Conservation (phyloP, 2,888 invertebrate species). For the Agrotis puta region DNA sequence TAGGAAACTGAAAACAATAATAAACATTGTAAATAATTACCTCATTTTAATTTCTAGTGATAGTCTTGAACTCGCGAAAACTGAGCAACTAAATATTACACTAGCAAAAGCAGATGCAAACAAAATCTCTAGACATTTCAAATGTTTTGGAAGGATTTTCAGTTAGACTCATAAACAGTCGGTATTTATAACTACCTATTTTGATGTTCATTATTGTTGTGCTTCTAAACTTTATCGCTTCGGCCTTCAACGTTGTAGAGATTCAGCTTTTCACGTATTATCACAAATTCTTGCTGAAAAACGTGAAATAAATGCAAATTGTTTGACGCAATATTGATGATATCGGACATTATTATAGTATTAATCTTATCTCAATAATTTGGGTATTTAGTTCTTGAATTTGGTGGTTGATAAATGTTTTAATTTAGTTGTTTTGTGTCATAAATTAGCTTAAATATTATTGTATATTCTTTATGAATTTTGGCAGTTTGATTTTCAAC, state of each 20-base stretch:
- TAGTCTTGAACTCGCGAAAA: neutral
- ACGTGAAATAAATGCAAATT: slow-evolving; percentile 14
- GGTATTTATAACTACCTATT: slow-evolving; percentile 71
- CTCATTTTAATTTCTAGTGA: too few relatives aligned
- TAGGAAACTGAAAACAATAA: too few relatives aligned
- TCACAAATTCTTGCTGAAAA: slow-evolving; percentile 31
- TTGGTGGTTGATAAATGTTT: slow-evolving; percentile 12
- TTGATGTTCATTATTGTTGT: slow-evolving; percentile 69
- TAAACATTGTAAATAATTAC: too few relatives aligned
- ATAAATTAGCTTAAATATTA: too few relatives aligned
- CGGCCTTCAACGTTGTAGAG: slow-evolving; percentile 59
- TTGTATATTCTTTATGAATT: neutral
- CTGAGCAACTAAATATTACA: neutral
- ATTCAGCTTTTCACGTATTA: slow-evolving; percentile 24
- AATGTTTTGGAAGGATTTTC: slow-evolving; percentile 59
- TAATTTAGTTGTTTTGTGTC: neutral
- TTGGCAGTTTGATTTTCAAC: neutral
- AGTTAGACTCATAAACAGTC: slow-evolving; percentile 64
- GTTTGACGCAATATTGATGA: slow-evolving; percentile 16
- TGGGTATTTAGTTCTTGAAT: neutral
- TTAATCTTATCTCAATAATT: slow-evolving; percentile 37
- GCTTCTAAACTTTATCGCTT: slow-evolving; percentile 61
- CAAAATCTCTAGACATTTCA: slow-evolving; percentile 25
- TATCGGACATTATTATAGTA: slow-evolving; percentile 24
- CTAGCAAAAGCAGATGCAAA: slow-evolving; percentile 41